Evolutionary conservation across 2,797 vertebrate genomes (phyloP), one percentile per base, ranked within the genome.

Genomic region (Euthynnus affinis): DNA sequence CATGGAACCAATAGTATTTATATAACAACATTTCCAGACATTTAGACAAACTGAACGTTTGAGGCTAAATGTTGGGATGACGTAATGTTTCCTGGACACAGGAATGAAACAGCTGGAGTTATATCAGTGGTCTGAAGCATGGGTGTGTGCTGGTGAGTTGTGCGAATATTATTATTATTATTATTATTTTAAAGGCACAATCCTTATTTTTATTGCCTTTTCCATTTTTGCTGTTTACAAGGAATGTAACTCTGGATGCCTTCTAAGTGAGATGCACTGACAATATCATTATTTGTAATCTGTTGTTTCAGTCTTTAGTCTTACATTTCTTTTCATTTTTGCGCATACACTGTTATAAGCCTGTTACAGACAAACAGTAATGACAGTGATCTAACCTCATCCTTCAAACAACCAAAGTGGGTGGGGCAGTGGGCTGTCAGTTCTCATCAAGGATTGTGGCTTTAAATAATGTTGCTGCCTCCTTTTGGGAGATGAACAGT

Each of bases 171-270:
- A 58, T 32, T 32, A 32, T 32, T 32, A 32, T 32, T 53, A 2
- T 78, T 55, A 71, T 67, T 76, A 71, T 67, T 76, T 88, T 79
- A 75, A 87, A 87, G 89, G 71, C 78, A 85, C 81, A 85, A 77
- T 85, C 71, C 71, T 81, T 84, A 62, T 76, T 71, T 77, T 48
- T 61, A 56, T 64, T 55, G 72, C 77, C 80, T 87, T 78, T 67
- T 80, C 69, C 67, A 73, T 67, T 80, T 88, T 76, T 81, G 76
- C 78, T 81, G 88, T 92, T 91, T 89, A 80, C 78, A 83, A 67
- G 82, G 81, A 89, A 87, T 90, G 87, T 90, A 77, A 88, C 73
- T 78, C 40, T 48, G 57, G 82, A 80, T 84, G 90, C 89, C 89
- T 87, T 91, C 51, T 58, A 78, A 84, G 83, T 66, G 67, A 85